Evolutionary conservation across 2,888 invertebrate genomes (phyloP).

Genomic region (Anarsia innoxiella): DNA sequence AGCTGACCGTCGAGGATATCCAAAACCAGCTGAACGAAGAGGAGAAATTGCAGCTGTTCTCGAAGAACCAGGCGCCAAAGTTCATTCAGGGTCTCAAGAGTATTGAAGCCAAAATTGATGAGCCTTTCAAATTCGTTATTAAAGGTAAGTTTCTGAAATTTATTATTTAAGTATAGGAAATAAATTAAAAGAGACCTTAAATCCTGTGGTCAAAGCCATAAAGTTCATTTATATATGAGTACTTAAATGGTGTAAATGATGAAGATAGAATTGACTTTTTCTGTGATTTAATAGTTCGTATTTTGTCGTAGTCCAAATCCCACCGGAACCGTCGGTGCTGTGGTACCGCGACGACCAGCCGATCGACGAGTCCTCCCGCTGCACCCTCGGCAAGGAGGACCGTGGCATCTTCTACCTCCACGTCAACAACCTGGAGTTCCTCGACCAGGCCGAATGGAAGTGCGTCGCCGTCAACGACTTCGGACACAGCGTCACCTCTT

Average conservation of each 20-base stretch:
- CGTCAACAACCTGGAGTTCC: conserved; percentile 83
- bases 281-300: background rate
- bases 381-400: conserved; percentile 79
- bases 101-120: conserved; percentile 87
- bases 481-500: conserved; percentile 91
- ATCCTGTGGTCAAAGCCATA: background rate
- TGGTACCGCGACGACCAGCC: conserved; percentile 94
- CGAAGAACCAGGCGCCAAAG: conserved; percentile 87
- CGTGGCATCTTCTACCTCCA: conserved; percentile 83
- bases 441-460: conserved; percentile 94
- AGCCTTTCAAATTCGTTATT: conserved; percentile 85
- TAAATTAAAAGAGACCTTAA: background rate
- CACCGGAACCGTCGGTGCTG: conserved; percentile 85
- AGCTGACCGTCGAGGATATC: conserved; percentile 92
- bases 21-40: conserved; percentile 92
- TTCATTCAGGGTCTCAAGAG: conserved; percentile 89
- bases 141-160: conserved; percentile 73
- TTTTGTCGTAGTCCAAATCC: conserved; percentile 79
- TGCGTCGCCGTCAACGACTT: conserved; percentile 92
- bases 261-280: background rate
- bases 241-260: background rate
- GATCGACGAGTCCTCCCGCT: conserved; percentile 79
- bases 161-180: background rate
- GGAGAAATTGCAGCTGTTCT: conserved; percentile 84
- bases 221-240: background rate